phyloP scores from a whole-genome alignment of 2,113 vertebrate genomes.

The Scatophagus argus region DNA sequence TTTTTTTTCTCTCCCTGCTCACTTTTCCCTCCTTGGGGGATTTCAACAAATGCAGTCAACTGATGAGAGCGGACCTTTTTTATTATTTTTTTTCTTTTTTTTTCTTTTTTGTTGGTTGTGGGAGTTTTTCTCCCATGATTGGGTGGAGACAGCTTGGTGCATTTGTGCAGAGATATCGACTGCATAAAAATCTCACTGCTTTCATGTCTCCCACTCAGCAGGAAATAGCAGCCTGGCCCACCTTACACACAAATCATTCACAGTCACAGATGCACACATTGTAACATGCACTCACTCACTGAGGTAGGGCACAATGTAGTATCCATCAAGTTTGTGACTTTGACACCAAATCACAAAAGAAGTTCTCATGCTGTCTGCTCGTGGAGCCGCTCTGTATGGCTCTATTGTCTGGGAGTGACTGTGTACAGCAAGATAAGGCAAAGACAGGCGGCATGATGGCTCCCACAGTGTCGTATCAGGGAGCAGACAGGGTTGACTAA shows the following conservation, averaged over 20 bases:
- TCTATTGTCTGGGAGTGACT: constrained; percentile 54
- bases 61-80: constrained; percentile 24
- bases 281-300: not conserved
- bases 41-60: constrained; percentile 56
- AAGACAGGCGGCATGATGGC: constrained; percentile 34
- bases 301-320: not conserved
- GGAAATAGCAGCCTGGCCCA: constrained; percentile 58
- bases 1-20: constrained; percentile 39
- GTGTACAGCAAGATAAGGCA: constrained; percentile 51
- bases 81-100: no score
- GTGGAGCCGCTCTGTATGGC: constrained; percentile 29
- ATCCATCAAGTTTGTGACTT: not conserved
- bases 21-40: constrained; percentile 62
- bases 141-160: constrained; percentile 65
- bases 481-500: constrained; percentile 56
- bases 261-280: constrained; percentile 21
- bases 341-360: constrained; percentile 26
- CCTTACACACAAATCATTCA: constrained; percentile 35
- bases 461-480: constrained; percentile 19
- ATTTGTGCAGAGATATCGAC: constrained; percentile 51
- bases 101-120: constrained; percentile 24
- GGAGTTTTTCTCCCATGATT: constrained; percentile 75
- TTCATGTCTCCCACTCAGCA: constrained; percentile 63
- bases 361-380: not conserved
- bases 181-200: constrained; percentile 41